phyloP scores from a whole-genome alignment of 2,888 invertebrate species.

The Cantharis lateralis region DNA sequence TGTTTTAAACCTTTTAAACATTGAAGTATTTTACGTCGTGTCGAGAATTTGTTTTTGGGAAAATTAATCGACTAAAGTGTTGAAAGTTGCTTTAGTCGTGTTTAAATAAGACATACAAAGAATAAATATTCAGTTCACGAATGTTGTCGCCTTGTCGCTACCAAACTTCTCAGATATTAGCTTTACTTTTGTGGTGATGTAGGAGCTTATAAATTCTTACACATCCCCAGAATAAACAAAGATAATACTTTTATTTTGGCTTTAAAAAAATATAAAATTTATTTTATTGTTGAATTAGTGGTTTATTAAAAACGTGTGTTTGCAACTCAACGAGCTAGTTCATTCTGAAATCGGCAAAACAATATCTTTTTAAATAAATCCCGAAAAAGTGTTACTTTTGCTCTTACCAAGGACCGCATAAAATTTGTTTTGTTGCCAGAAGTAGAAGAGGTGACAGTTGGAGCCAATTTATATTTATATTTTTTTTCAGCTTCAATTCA shows the following conservation, averaged over 20 bases:
- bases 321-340: background rate
- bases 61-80: background rate
- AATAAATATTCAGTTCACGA: slow-evolving; percentile 43
- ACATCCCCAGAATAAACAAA: slow-evolving; percentile 18
- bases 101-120: slow-evolving; percentile 39
- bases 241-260: background rate
- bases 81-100: background rate
- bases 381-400: background rate
- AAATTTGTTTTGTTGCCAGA: slow-evolving; percentile 4
- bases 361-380: background rate
- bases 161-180: slow-evolving; percentile 38
- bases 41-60: background rate
- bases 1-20: background rate
- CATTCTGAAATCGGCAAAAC: background rate
- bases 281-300: background rate
- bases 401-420: background rate
- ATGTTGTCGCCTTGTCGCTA: slow-evolving; percentile 39
- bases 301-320: background rate
- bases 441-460: slow-evolving; percentile 25
- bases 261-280: background rate
- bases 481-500: slow-evolving; percentile 22
- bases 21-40: background rate
- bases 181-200: slow-evolving; percentile 38
- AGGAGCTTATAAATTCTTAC: slow-evolving; percentile 41
- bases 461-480: slow-evolving; percentile 33